Conservation (phyloP, 2,113 vertebrate species). For the Labrus mixtus region DNA sequence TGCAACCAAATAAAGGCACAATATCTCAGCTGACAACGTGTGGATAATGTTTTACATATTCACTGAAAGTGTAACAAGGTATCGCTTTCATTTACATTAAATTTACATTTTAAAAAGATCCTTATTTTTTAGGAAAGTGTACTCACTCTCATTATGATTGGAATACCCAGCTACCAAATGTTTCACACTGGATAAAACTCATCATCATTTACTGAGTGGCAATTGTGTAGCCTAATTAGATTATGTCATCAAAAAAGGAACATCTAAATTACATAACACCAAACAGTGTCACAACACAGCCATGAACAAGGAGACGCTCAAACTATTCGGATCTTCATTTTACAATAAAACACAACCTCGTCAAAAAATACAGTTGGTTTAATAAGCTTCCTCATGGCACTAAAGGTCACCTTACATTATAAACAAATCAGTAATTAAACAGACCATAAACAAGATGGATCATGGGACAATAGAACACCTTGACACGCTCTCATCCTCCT, state of each 20-base stretch:
- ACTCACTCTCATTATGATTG: background rate
- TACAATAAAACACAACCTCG: background rate
- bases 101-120: background rate
- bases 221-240: slow-evolving; percentile 38
- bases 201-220: slow-evolving; percentile 1
- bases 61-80: background rate
- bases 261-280: slow-evolving; percentile 51
- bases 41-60: background rate
- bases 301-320: background rate
- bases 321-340: background rate
- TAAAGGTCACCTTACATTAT: background rate
- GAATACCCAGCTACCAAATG: background rate
- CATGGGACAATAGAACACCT: slow-evolving; percentile 12
- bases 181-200: slow-evolving; percentile 3
- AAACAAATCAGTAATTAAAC: background rate
- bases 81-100: background rate
- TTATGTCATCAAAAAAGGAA: slow-evolving; percentile 55
- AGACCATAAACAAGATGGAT: background rate
- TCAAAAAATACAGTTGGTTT: background rate
- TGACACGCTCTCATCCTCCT: background rate
- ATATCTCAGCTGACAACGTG: background rate
- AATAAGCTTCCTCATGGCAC: background rate
- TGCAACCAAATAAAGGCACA: background rate
- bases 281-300: slow-evolving; percentile 12
- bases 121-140: too few relatives aligned